phyloP scores from a whole-genome alignment of 2,797 vertebrate species.

The Cynopterus sphinx region DNA sequence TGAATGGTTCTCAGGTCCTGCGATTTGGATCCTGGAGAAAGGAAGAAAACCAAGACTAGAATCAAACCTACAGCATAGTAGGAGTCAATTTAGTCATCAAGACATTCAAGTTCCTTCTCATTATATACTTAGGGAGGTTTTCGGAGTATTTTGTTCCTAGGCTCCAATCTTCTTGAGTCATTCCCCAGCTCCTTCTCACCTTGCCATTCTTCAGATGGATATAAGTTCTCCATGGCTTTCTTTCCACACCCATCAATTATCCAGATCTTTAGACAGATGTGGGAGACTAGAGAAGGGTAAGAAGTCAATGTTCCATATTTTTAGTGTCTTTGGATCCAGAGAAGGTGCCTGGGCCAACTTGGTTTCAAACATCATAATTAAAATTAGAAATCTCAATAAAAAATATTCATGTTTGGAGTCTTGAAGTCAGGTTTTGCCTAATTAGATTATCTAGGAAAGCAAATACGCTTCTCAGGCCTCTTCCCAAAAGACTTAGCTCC shows the following conservation, averaged over 20 bases:
- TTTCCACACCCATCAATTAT: slow-evolving; percentile 7
- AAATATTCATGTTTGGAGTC: neutral
- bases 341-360: neutral
- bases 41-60: slow-evolving; percentile 28
- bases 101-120: neutral
- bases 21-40: slow-evolving; percentile 45
- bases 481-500: neutral
- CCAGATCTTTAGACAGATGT: neutral
- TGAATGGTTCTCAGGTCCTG: neutral
- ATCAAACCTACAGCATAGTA: neutral
- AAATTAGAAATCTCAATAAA: slow-evolving; percentile 38
- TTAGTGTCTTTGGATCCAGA: neutral
- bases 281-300: neutral
- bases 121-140: neutral
- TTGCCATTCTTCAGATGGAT: slow-evolving; percentile 10
- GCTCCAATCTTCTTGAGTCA: neutral
- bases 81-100: neutral
- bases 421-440: neutral
- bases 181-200: neutral
- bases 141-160: neutral
- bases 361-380: neutral
- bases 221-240: slow-evolving; percentile 1
- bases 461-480: neutral
- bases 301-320: neutral
- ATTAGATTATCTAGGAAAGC: neutral